phyloP scores from a whole-genome alignment of 2,797 vertebrate genomes.

The Rhodeus uyekii region DNA sequence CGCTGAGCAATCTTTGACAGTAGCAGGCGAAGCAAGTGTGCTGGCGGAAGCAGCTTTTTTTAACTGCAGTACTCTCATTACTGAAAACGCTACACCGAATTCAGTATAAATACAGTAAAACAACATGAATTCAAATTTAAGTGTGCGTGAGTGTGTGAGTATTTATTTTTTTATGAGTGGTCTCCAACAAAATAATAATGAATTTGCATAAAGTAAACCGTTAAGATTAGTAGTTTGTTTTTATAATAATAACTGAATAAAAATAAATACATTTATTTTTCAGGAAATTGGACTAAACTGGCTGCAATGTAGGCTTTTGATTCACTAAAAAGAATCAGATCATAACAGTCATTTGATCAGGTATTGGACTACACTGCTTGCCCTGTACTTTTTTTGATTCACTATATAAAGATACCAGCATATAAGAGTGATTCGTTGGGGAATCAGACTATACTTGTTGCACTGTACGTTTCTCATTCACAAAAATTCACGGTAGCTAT shows the following conservation, averaged over 20 bases:
- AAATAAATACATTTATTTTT: no score
- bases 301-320: background rate
- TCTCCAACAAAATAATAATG: background rate
- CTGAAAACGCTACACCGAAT: conserved; percentile 5
- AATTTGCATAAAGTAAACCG: background rate
- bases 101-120: conserved; percentile 16
- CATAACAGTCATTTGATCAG: background rate
- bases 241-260: no score
- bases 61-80: conserved; percentile 32
- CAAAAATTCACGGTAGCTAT: background rate
- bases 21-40: conserved; percentile 13
- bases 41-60: conserved; percentile 17
- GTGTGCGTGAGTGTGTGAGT: no score
- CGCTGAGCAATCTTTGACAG: conserved; percentile 43
- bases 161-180: background rate
- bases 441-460: background rate
- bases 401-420: background rate
- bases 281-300: background rate
- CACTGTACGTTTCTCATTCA: background rate
- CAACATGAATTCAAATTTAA: no score
- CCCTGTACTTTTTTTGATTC: background rate
- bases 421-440: background rate
- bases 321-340: background rate
- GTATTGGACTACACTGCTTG: background rate
- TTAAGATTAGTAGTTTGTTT: background rate